Percentiles rank a stretch among this genome's conserved stretches.
Evolutionary conservation across 1,140 invertebrate genomes (phyloP).

Genomic region (Archivesica marissinica): DNA sequence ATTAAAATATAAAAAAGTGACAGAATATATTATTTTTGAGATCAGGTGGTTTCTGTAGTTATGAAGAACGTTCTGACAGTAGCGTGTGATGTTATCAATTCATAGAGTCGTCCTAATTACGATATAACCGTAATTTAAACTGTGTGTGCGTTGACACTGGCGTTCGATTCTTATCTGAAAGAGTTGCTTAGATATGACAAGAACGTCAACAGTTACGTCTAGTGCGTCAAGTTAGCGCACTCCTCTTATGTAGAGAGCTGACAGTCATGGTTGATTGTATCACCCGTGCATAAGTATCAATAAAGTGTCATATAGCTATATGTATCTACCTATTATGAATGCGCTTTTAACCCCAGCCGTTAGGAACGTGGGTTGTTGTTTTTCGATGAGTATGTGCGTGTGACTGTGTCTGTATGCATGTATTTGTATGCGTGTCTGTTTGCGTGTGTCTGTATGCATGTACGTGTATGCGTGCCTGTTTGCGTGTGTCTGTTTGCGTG

Average conservation of each 20-base stretch:
- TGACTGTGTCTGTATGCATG: too few species aligned
- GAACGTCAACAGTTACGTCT: background rate
- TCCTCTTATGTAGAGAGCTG: background rate
- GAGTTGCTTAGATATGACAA: background rate
- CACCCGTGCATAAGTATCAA: background rate
- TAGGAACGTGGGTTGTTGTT: too few species aligned
- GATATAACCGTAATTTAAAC: background rate
- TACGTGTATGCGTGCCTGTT: too few species aligned
- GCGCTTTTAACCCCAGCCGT: too few species aligned
- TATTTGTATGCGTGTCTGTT: too few species aligned
- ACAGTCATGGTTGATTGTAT: constrained; percentile 14
- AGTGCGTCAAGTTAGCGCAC: background rate
- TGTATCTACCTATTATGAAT: too few species aligned
- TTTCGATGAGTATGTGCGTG: too few species aligned
- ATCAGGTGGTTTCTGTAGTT: background rate
- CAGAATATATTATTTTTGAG: background rate
- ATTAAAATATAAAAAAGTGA: too few species aligned
- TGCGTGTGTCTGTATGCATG: too few species aligned
- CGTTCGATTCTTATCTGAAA: constrained; percentile 27
- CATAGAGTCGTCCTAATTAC: background rate
- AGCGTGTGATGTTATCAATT: constrained; percentile 41
- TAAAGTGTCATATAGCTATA: background rate
- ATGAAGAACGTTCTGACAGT: constrained; percentile 11
- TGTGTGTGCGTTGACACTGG: constrained; percentile 18
- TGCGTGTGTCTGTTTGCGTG: too few species aligned